phyloP scores from a whole-genome alignment of 2,797 vertebrate genomes.

The Phalanger gymnotis region DNA sequence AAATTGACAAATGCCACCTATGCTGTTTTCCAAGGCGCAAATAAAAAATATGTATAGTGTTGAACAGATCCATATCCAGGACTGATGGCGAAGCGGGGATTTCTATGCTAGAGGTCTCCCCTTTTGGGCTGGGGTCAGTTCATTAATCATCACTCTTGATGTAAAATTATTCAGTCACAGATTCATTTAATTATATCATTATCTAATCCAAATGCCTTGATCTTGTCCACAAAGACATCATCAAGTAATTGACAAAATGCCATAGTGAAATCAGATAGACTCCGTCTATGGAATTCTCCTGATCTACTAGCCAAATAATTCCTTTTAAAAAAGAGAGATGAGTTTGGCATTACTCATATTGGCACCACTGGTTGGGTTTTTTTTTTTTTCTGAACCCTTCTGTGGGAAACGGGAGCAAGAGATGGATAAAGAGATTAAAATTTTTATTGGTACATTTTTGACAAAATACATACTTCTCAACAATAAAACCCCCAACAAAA shows the following conservation, averaged over 20 bases:
- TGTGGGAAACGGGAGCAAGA: not conserved
- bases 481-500: not conserved
- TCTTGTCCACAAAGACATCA: not conserved
- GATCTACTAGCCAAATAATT: not conserved
- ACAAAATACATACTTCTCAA: not conserved
- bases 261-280: not conserved
- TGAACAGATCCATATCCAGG: not conserved
- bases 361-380: not conserved
- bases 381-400: not conserved
- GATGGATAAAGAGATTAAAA: not conserved
- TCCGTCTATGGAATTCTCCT: not conserved
- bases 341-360: not conserved
- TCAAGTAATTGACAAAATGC: not conserved
- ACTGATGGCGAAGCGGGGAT: not conserved
- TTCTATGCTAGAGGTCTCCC: not conserved
- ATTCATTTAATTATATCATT: not conserved
- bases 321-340: not conserved
- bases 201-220: not conserved
- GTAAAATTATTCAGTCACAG: not conserved
- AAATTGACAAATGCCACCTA: not conserved
- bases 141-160: not conserved
- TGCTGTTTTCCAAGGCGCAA: not conserved
- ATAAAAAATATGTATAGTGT: not conserved
- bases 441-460: not conserved
- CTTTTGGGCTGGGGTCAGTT: not conserved